Conservation (phyloP, 2,113 vertebrate species). For the Callaeas wilsoni region DNA sequence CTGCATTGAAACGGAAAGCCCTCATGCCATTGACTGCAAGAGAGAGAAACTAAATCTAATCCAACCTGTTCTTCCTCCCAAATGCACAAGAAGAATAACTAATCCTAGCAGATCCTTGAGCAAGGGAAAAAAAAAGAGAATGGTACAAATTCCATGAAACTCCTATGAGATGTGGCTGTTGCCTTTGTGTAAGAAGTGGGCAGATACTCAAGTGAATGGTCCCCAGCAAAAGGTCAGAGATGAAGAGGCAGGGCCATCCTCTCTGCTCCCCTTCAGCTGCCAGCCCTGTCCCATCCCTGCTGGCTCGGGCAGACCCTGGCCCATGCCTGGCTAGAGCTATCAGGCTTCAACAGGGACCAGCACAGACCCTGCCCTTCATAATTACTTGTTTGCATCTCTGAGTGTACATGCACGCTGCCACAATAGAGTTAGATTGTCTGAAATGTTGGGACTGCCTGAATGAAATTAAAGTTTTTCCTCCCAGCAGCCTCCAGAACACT, state of each 20-base stretch:
- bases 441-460: background rate
- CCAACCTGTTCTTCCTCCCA: rapidly evolving
- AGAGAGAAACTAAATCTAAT: background rate
- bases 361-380: background rate
- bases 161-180: background rate
- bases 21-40: background rate
- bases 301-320: rapidly evolving
- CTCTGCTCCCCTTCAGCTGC: background rate
- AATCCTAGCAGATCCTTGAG: background rate
- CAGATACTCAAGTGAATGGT: background rate
- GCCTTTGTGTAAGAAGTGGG: background rate
- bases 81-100: background rate
- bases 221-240: background rate
- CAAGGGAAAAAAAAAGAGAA: background rate
- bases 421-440: background rate
- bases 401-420: rapidly evolving
- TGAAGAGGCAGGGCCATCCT: background rate
- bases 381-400: background rate
- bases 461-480: background rate
- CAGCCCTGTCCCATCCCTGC: rapidly evolving
- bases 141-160: background rate
- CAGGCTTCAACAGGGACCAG: background rate
- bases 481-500: background rate
- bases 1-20: background rate
- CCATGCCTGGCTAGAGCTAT: background rate